Base-by-base conservation (phyloP, 1,140 invertebrate genomes). In the Drosophila lowei region DNA sequence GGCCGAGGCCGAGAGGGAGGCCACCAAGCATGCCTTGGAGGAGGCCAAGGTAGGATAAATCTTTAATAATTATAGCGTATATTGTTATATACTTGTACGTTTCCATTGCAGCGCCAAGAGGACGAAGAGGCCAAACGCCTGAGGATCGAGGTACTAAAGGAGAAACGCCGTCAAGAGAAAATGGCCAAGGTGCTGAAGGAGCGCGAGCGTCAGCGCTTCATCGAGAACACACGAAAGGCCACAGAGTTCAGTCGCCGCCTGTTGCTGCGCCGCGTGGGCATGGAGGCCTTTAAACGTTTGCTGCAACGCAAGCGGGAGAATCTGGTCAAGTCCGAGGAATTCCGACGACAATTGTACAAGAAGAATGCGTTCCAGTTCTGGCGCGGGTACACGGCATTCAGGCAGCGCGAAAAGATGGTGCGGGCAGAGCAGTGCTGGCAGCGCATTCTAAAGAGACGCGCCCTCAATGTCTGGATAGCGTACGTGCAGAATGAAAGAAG, bases 71-170 rank as follows among this genome's bases (percentile, higher is more conserved):
- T 8, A 8, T 5, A 16, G 1, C 21, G 3, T 4, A 2, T 28
- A 5, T 44, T 25, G 38, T 0, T 13, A 11, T 30, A 58, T 28
- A n/a, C 44, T 41, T 52, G 6, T 61, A 6, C 34, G n/a, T 2
- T 62, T 3, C 44, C 34, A 15, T 2, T 62, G 6, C 44, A 91
- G 84, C 86, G 89, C 7, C 63, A 84, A 11, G 86, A 92, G 61
- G 94, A 95, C 73, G 94, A 94, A 84, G 94, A 94, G 77, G 93
- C 94, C 60, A 94, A 93, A 74, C 88, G 92, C 2, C 90, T 91
- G 72, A 92, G 92, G 61, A 92, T 95, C 2, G 92, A 93, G 81
- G 92, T 92, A 30, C 92, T 94, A 6, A 93, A 92, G 77, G 93
- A 94, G 53, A 93, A 93, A 72, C 91, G 94, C 21, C 93, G 92